A percentile compares a stretch with the other conserved stretches of the same genome.
These are phyloP conservation scores for Nannobrachium achirus DNA, from an alignment of 2,113 vertebrate genomes.

Conservation along the genomic window DNA sequence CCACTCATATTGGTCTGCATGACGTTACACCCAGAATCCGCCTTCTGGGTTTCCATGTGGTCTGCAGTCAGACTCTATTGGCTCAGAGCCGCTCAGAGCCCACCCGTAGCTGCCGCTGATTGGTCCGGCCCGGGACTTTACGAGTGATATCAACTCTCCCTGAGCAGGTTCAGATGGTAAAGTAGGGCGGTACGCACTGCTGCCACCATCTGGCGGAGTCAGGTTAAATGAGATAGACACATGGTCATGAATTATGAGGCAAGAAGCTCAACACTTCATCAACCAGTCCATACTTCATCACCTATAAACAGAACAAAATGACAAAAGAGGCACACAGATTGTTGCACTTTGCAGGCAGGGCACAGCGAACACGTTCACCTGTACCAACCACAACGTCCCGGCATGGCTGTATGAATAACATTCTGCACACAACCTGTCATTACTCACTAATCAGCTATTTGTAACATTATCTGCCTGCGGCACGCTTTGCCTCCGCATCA, in stretches of 20 bases:
- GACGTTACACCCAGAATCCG: too few relatives aligned
- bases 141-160: too few relatives aligned
- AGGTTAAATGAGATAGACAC: slow-evolving; percentile 35
- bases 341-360: slow-evolving; percentile 27
- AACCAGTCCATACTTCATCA: slow-evolving; percentile 5
- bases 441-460: slow-evolving; percentile 69
- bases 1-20: too few relatives aligned
- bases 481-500: slow-evolving; percentile 54
- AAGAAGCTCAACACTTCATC: slow-evolving; percentile 44
- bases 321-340: slow-evolving; percentile 28
- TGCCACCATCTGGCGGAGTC: too few relatives aligned
- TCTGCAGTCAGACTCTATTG: too few relatives aligned
- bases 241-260: slow-evolving; percentile 38
- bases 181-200: too few relatives aligned
- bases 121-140: too few relatives aligned
- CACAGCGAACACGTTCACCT: slow-evolving; percentile 42
- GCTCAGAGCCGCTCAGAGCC: too few relatives aligned
- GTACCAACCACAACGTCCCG: slow-evolving; percentile 34
- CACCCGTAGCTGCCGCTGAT: too few relatives aligned
- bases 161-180: too few relatives aligned
- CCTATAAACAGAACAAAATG: not conserved
- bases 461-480: slow-evolving; percentile 64
- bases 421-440: slow-evolving; percentile 65
- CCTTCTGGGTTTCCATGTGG: too few relatives aligned
- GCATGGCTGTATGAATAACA: slow-evolving; percentile 63